Evolutionary conservation across 2,797 vertebrate species (phyloP).

Genomic region (Ciconia nigra): DNA sequence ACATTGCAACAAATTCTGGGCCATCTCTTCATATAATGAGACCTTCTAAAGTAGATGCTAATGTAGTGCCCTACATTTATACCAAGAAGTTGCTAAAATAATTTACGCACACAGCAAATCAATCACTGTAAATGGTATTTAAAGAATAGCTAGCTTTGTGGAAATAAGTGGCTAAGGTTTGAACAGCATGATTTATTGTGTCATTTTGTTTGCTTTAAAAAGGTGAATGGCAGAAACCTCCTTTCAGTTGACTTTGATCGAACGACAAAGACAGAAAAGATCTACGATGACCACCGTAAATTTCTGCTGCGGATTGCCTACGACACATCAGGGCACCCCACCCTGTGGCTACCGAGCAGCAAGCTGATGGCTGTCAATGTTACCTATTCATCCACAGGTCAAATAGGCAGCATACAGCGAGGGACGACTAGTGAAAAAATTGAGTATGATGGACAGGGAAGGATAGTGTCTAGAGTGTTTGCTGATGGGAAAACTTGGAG

Average conservation of each 20-base stretch:
- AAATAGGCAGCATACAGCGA: conserved; percentile 92
- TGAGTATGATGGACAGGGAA: conserved; percentile 92
- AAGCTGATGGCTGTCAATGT: conserved; percentile 96
- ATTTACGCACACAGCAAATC: conserved; percentile 75
- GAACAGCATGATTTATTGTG: conserved; percentile 61
- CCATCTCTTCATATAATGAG: conserved; percentile 82
- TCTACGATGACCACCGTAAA: conserved; percentile 99
- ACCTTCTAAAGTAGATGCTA: conserved; percentile 74
- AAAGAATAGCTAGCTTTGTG: conserved; percentile 68
- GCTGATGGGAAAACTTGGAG: conserved; percentile 99
- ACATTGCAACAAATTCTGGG: conserved; percentile 77
- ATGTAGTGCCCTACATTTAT: conserved; percentile 71
- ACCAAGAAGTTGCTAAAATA: conserved; percentile 76
- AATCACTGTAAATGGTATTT: conserved; percentile 73
- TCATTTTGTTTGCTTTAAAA: conserved; percentile 68
- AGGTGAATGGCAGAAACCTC: conserved; percentile 98
- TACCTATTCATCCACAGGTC: conserved; percentile 91
- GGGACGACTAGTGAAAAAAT: conserved; percentile 91
- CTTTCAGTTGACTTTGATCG: conserved; percentile 98
- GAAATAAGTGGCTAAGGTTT: conserved; percentile 48
- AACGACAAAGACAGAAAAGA: conserved; percentile 95
- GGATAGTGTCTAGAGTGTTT: conserved; percentile 91
- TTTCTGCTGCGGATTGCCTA: conserved; percentile 97
- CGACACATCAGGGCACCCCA: conserved; percentile 91
- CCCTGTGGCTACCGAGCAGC: conserved; percentile 97